These are phyloP conservation scores for Kuschelorhynchus macadamiae DNA, from an alignment of 2,888 invertebrate species.

Conservation along the genomic window DNA sequence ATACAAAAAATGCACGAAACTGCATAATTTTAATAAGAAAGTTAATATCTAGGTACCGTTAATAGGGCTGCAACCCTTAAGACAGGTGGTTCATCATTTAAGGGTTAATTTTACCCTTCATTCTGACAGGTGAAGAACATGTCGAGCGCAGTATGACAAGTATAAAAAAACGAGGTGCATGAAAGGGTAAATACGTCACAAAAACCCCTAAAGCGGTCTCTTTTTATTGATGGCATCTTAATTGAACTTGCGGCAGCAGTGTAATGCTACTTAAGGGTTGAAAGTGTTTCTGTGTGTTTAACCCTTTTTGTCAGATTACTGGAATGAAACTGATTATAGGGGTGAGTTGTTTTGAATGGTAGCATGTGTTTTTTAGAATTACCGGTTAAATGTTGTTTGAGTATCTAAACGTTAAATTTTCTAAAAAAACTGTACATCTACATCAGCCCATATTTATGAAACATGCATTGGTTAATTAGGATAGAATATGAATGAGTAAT, in stretches of 20 bases:
- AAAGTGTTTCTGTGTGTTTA: slow-evolving; percentile 40
- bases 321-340: slow-evolving; percentile 18
- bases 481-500: not conserved
- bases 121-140: slow-evolving; percentile 60
- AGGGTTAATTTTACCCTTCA: slow-evolving; percentile 63
- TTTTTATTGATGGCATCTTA: slow-evolving; percentile 54
- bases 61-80: slow-evolving; percentile 48
- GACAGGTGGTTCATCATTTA: slow-evolving; percentile 62
- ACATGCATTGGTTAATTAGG: too few relatives aligned
- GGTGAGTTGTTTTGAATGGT: not conserved
- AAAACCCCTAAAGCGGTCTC: slow-evolving; percentile 45
- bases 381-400: not conserved
- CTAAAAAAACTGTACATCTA: too few relatives aligned
- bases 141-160: slow-evolving; percentile 57
- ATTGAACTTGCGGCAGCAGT: slow-evolving; percentile 53
- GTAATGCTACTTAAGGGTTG: slow-evolving; percentile 51
- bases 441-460: too few relatives aligned
- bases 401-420: not conserved
- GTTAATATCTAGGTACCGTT: slow-evolving; percentile 48
- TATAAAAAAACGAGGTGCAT: slow-evolving; percentile 46
- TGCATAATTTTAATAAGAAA: slow-evolving; percentile 51
- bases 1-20: slow-evolving; percentile 39
- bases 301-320: slow-evolving; percentile 35
- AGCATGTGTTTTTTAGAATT: slow-evolving; percentile 6
- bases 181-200: slow-evolving; percentile 56